These are phyloP conservation scores for Heteromurus nitidus DNA, from an alignment of 2,888 invertebrate species.

Conservation along the genomic window DNA sequence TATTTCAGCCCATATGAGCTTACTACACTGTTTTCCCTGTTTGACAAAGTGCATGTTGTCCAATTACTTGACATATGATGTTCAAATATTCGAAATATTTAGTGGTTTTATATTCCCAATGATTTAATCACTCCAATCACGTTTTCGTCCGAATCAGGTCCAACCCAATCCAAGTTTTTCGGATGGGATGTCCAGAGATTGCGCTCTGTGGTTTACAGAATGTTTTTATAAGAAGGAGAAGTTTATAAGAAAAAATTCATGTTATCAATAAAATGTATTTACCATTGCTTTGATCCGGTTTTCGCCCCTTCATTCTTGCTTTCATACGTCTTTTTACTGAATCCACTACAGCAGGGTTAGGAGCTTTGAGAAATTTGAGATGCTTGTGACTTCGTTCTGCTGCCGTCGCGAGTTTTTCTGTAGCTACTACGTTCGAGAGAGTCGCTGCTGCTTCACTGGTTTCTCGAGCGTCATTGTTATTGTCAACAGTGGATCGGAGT, in stretches of 20 bases:
- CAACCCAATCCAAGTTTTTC: conserved; percentile 50
- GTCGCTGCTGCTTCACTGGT: not conserved
- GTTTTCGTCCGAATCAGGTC: conserved; percentile 61
- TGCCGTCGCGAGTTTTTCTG: not conserved
- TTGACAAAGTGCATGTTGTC: too few species aligned
- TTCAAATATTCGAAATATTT: too few species aligned
- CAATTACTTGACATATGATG: too few species aligned
- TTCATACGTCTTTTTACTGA: conserved; percentile 29
- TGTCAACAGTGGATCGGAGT: not conserved
- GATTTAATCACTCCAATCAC: conserved; percentile 29
- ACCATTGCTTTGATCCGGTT: conserved; percentile 61
- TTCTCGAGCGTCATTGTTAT: not conserved
- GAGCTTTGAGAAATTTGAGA: conserved; percentile 17
- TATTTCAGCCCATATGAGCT: too few species aligned
- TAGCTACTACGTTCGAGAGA: not conserved
- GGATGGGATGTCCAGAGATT: conserved; percentile 67
- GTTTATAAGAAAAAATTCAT: not conserved
- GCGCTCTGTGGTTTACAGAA: conserved; percentile 56
- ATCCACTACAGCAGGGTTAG: conserved; percentile 26
- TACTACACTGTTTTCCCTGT: too few species aligned
- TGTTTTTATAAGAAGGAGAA: too few species aligned
- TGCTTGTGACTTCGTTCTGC: conserved; percentile 31
- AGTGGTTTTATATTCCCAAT: conserved; percentile 48
- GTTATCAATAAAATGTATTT: not conserved
- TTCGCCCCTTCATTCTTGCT: conserved; percentile 28